A percentile compares a stretch with the other conserved stretches of the same genome.
Conservation (phyloP, 2,113 vertebrate genomes). For the Mola mola region DNA sequence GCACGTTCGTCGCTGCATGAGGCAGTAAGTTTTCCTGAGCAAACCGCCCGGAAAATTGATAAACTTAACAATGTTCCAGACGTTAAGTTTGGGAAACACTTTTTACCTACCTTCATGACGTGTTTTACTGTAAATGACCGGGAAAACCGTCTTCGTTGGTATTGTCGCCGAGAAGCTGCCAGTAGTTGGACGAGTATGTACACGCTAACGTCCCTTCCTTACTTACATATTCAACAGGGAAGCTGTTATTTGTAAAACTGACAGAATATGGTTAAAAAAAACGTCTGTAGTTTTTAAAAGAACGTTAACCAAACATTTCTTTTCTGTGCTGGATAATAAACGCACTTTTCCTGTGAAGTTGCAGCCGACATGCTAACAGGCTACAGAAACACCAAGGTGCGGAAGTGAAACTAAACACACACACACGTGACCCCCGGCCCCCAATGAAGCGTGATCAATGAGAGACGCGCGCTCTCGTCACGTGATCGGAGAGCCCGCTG, state of each 20-base stretch:
- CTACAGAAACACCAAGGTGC: conserved; percentile 55
- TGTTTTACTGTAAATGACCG: neutral
- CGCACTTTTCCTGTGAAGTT: neutral
- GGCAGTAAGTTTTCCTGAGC: conserved; percentile 5
- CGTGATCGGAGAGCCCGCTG: conserved; percentile 25
- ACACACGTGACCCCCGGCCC: conserved; percentile 51
- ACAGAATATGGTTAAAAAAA: neutral
- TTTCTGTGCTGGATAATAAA: neutral
- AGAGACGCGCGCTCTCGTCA: conserved; percentile 41
- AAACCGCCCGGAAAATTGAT: neutral
- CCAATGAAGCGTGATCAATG: conserved; percentile 40
- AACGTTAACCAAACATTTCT: neutral
- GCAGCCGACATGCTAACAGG: conserved; percentile 38
- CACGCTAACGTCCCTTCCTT: conserved; percentile 65
- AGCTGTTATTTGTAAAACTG: neutral
- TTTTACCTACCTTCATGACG: conserved; percentile 62
- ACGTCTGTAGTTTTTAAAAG: neutral
- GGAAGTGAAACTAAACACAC: conserved; percentile 82
- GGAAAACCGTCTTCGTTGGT: neutral
- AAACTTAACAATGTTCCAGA: neutral
- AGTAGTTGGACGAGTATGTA: conserved; percentile 37
- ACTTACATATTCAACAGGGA: conserved; percentile 7
- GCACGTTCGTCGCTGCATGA: conserved; percentile 15
- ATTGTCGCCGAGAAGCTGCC: conserved; percentile 9
- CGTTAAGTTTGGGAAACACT: neutral